These are phyloP conservation scores for Hedya salicella DNA, from an alignment of 2,888 invertebrate species.

Conservation along the genomic window DNA sequence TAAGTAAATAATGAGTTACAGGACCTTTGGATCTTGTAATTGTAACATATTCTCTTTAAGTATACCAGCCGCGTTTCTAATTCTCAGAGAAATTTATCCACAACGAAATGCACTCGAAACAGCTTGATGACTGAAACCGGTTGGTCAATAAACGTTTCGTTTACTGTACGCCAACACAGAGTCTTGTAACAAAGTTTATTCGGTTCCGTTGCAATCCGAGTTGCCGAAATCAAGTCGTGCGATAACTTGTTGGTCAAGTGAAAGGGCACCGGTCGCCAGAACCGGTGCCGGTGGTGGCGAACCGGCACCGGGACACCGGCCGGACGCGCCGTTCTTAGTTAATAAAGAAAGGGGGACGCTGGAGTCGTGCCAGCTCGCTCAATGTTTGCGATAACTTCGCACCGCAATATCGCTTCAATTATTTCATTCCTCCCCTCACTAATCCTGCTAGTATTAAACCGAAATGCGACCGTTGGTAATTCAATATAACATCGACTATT, in stretches of 20 bases:
- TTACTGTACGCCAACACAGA: not conserved
- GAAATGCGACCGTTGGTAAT: too few relatives aligned
- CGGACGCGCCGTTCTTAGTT: slow-evolving; percentile 41
- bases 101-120: not conserved
- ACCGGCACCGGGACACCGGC: slow-evolving; percentile 18
- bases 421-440: slow-evolving; percentile 25
- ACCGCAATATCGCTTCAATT: slow-evolving; percentile 30
- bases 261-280: too few relatives aligned
- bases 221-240: slow-evolving; percentile 2
- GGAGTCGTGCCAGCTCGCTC: slow-evolving; percentile 41
- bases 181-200: not conserved
- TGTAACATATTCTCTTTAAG: too few relatives aligned
- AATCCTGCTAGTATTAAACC: not conserved
- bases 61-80: too few relatives aligned
- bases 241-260: slow-evolving; percentile 35
- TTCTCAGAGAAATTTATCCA: too few relatives aligned
- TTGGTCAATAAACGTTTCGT: not conserved
- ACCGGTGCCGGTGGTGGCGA: not conserved
- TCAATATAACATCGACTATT: too few relatives aligned
- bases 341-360: slow-evolving; percentile 42
- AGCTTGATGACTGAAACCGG: not conserved
- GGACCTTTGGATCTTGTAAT: too few relatives aligned
- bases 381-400: slow-evolving; percentile 38
- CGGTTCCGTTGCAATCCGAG: not conserved
- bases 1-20: too few relatives aligned